Conservation (phyloP, 2,797 vertebrate genomes). For the Gambusia yucatana region DNA sequence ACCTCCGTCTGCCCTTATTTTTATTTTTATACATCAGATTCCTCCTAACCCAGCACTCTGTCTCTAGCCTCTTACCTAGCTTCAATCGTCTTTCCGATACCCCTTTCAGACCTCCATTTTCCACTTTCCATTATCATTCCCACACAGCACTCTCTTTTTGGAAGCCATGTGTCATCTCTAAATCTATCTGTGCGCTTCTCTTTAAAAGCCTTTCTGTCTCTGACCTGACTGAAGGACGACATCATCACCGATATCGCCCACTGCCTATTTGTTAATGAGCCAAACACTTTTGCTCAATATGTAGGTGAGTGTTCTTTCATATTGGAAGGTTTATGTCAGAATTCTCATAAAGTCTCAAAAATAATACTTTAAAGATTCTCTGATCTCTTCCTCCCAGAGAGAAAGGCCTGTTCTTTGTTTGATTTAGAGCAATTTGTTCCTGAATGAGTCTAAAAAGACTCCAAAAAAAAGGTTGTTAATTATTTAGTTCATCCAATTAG, state of each 20-base stretch:
- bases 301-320: not conserved
- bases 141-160: conserved; percentile 51
- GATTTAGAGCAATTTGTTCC: not conserved
- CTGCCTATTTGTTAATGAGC: conserved; percentile 12
- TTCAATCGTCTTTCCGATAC: conserved; percentile 74
- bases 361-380: conserved; percentile 23
- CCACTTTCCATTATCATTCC: conserved; percentile 71
- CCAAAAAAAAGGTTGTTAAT: conserved; percentile 58
- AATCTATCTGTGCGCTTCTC: conserved; percentile 29
- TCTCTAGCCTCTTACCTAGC: conserved; percentile 46
- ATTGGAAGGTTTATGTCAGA: not conserved
- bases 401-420: not conserved
- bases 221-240: conserved; percentile 36
- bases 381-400: not conserved
- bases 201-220: conserved; percentile 36
- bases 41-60: conserved; percentile 38
- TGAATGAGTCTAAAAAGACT: too few relatives aligned
- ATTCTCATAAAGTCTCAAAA: conserved; percentile 2
- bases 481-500: conserved; percentile 55
- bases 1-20: conserved; percentile 12
- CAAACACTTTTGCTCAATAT: conserved; percentile 12
- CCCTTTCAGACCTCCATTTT: conserved; percentile 64
- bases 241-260: conserved; percentile 8
- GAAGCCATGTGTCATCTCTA: conserved; percentile 41
- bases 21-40: conserved; percentile 46